Evolutionary conservation across 2,888 invertebrate genomes (phyloP), one percentile per base, ranked within the genome.

Genomic region (Capitulum mitella): DNA sequence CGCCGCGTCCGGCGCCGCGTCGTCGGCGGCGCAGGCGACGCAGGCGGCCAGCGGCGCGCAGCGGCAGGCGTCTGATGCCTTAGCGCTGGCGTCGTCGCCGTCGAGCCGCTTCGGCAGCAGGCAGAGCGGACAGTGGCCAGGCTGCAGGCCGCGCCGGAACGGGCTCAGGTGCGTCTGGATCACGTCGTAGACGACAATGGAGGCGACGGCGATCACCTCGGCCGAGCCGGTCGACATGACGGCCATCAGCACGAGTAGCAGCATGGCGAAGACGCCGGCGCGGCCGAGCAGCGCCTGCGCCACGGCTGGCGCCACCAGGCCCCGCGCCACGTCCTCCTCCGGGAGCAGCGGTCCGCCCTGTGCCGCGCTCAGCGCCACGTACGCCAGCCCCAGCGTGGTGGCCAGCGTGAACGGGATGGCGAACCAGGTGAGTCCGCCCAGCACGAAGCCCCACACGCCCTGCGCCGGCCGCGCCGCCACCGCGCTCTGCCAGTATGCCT

Each of bases 371-470:
- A 86, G 80, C 2, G 84, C 84, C 16, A 85, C 81, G 79, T 85
- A 86, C 1, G 84, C 84, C n/a, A 86, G 80, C 0, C 85, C 85
- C 84, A 85, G 85, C 10, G 85, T 85, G 2, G 85, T 85, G 5
- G 86, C 85, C 51, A 86, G 83, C n/a, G 84, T 83, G 81, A 86
- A 86, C 1, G 86, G 86, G n/a, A 86, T 84, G n/a, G 85, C 84
- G 79, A 86, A 86, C 86, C 86, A 86, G 48, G 83, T 82, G 0
- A 86, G 48, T 0, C 85, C 86, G 3, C 86, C 86, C 1, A 81
- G 78, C 19, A 86, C 82, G 80, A 86, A 86, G 1, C 86, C 86
- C 78, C 84, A 82, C 10, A 85, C 85, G 1, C 85, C 85, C 75
- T 85, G 58, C 70, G 14, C 12, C 70, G 86, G 86, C 79, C 85